Evolutionary conservation across 1,140 invertebrate species (phyloP), one percentile per base, ranked within the genome.

Genomic region (Pseudobourletiella spinata): DNA sequence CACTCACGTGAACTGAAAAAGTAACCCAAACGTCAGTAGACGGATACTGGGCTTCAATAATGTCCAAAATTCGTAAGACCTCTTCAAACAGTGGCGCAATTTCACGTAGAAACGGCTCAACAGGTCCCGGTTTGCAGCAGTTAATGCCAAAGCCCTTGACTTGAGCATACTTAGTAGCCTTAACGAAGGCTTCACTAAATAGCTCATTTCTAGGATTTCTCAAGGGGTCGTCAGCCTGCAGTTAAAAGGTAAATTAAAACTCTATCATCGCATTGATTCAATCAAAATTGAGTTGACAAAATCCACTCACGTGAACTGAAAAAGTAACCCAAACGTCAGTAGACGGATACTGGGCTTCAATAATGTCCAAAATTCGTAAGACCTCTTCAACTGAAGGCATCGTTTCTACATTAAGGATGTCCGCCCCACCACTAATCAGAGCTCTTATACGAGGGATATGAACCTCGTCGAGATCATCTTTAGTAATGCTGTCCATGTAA

Each of bases 361-460:
- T 71, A 24, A 93, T 74, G 46, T 88, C 81, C 2, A 91, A 77
- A 1, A 95, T 74, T 70, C 87, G 86, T 74, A 87, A 79, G 0
- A 87, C 92, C 76, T 96, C 93, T 52, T 81, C 77, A 67, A 81
- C 76, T 61, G 88, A 87, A 14, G 93, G 92, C 66, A 95, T 86
- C 0, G 93, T 96, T 75, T 97, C 93, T 61, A 95, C 74, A 11
- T 89, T 89, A 30, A 96, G 72, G 0, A 92, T 71, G 75, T 95
- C 88, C 1, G 88, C 84, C 14, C 88, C 88, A 39, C 81, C 83
- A 62, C 86, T 81, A 15, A 93, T 71, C 1, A 95, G 76, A 15
- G 85, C 83, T 57, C 84, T 76, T 8, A 95, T 82, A 25, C 89
- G 78, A 0, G 86, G 84, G 62, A 81, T 75, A 74, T 95, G 92